Conservation (phyloP, 2,797 vertebrate genomes). For the Denticeps clupeoides region DNA sequence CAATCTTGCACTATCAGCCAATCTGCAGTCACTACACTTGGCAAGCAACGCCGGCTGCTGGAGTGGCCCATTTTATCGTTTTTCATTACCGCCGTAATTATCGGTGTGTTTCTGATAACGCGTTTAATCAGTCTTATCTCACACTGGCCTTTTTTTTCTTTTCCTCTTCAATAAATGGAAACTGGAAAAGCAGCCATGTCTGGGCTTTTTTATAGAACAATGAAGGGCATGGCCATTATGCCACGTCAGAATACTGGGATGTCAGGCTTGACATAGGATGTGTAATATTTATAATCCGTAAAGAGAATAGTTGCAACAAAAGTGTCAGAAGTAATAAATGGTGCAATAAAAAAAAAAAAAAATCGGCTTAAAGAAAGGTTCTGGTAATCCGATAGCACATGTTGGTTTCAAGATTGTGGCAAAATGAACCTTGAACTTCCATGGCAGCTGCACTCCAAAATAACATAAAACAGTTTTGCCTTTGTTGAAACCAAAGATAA, state of each 20-base stretch:
- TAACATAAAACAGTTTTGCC: slow-evolving; percentile 31
- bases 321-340: slow-evolving; percentile 1
- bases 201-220: slow-evolving; percentile 16
- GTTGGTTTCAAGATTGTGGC: slow-evolving; percentile 27
- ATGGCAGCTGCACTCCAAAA: slow-evolving; percentile 26
- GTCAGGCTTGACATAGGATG: background rate
- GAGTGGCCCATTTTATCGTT: slow-evolving; percentile 30
- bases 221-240: slow-evolving; percentile 16
- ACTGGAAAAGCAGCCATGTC: slow-evolving; percentile 32
- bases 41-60: slow-evolving; percentile 24
- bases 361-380: slow-evolving; percentile 34
- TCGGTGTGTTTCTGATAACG: slow-evolving; percentile 49
- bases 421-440: slow-evolving; percentile 9
- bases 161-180: slow-evolving; percentile 29
- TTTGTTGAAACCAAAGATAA: slow-evolving; percentile 34
- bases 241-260: slow-evolving; percentile 16
- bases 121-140: slow-evolving; percentile 53
- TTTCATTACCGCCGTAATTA: slow-evolving; percentile 50
- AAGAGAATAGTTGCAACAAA: background rate
- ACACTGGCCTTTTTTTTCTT: slow-evolving; percentile 12
- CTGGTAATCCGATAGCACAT: slow-evolving; percentile 36
- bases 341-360: slow-evolving; percentile 29
- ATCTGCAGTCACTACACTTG: slow-evolving; percentile 34
- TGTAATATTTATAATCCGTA: background rate
- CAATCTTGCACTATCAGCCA: slow-evolving; percentile 23